Evolutionary conservation across 2,113 vertebrate genomes (phyloP), one percentile per base, ranked within the genome.

Genomic region (Callipepla californica): DNA sequence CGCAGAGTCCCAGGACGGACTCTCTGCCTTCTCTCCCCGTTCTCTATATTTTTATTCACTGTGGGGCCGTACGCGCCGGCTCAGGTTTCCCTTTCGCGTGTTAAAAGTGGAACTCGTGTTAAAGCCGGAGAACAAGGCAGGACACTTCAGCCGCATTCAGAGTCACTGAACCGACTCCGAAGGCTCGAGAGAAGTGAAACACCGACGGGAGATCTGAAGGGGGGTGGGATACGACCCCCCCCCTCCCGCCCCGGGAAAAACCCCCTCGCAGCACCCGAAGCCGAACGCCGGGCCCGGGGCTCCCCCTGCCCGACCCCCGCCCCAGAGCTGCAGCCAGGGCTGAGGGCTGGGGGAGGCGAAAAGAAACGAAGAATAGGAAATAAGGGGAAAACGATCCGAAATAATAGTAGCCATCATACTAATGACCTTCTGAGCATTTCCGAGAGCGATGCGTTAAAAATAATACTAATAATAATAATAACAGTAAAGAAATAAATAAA

Each of bases 81-180:
- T 99, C 98, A 96, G 97, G 98, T 99, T 98, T 98, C 98, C 94
- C 88, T 96, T 95, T 98, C 96, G 92, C 96, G 97, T 98, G 98
- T 98, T 98, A 95, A 98, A 98, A 98, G 97, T 97, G 97, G 97
- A 98, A 93, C 94, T 92, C 96, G 95, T 97, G 97, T 97, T 97
- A 97, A 97, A 96, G 94, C 75, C 67, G 77, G 80, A 83, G 92
- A 97, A 97, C 96, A 96, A 96, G 95, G 94, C 92, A 81, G 79
- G 75, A 95, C 93, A 92, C 96, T 96, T 96, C 78, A 96, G 95
- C 97, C 95, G 96, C 97, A 98, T 98, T 98, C 98, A 98, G 94
- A 98, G 97, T 97, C 97, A 98, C 97, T 97, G 97, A 98, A 97
- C 96, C 96, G 94, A 91, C 95, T 97, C 97, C 85, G 76, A 81